Evolutionary conservation across 2,113 vertebrate genomes (phyloP).

Genomic region (Herpetotheres cachinnans): DNA sequence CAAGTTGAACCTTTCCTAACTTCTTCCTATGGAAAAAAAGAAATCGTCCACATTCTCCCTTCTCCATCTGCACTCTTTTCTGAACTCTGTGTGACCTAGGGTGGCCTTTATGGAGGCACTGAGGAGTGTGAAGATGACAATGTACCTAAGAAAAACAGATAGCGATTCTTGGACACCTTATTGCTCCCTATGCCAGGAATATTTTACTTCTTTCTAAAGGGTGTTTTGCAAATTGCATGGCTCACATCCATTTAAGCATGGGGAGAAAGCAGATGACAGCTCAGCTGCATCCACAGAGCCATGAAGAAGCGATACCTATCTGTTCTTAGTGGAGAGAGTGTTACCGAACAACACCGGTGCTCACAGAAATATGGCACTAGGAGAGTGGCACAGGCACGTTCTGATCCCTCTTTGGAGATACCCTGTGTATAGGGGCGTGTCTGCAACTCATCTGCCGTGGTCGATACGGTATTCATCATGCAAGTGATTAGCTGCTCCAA

Average conservation of each 20-base stretch:
- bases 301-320: not conserved
- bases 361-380: not conserved
- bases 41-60: not conserved
- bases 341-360: not conserved
- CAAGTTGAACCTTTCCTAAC: not conserved
- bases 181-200: not conserved
- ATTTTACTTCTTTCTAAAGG: not conserved
- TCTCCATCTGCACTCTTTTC: not conserved
- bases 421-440: not conserved
- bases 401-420: not conserved
- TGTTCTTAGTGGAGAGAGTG: not conserved
- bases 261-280: not conserved
- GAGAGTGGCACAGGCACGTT: not conserved
- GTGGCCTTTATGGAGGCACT: not conserved
- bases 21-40: not conserved
- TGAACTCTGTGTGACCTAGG: too few species aligned
- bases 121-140: not conserved
- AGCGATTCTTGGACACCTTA: not conserved
- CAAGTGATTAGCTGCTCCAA: not conserved
- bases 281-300: not conserved
- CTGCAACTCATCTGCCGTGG: not conserved
- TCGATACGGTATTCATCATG: not conserved
- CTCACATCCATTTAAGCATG: rapidly evolving
- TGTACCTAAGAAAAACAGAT: not conserved
- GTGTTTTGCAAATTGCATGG: not conserved